Base-by-base conservation (phyloP, 2,888 invertebrate genomes). In the Molanna angustata region DNA sequence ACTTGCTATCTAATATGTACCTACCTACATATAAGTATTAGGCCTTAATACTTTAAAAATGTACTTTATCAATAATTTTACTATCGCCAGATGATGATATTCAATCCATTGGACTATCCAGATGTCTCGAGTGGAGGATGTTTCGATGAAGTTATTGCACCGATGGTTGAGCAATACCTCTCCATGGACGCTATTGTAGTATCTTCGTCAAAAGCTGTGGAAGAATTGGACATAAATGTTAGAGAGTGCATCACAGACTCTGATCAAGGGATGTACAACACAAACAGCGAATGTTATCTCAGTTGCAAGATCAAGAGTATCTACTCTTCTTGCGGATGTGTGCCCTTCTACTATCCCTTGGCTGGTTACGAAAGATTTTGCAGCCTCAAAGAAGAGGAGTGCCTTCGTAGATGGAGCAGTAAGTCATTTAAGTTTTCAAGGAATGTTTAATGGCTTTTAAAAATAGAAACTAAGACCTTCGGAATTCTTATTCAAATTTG, bases 171-270 rank as follows among this genome's bases (percentile, higher is more conserved):
- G 59, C 61, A 62, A 27, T 67, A 66, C 52, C 21, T 59, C 18
- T 16, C 42, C 7, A 33, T 59, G 47, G 52, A 54, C 18, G 59
- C 51, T 16, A 37, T 45, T 4, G 27, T 46, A 7, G 35, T 60
- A 0, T 13, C 21, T 1, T 76, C 76, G 0, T 74, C 74, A 0
- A 65, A 72, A 9, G 74, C 74, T 55, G 76, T 78, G 46, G 70
- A 74, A 51, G 72, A 75, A 52, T 68, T 78, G 2, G 64, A 71
- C 1, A 64, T 71, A n/a, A 64, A 66, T 2, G 60, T 71, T 1
- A 71, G 85, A 3, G 72, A 78, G 22, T 85, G 85, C 59, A 70
- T 79, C 48, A 84, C 84, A 61, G 66, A 73, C 44, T 72, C 78
- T 50, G 85, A 85, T 61, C 72, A 73, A 0, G 55, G 67, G 0